Base-by-base conservation (phyloP, 2,888 invertebrate species). In the Aphodius granarius region DNA sequence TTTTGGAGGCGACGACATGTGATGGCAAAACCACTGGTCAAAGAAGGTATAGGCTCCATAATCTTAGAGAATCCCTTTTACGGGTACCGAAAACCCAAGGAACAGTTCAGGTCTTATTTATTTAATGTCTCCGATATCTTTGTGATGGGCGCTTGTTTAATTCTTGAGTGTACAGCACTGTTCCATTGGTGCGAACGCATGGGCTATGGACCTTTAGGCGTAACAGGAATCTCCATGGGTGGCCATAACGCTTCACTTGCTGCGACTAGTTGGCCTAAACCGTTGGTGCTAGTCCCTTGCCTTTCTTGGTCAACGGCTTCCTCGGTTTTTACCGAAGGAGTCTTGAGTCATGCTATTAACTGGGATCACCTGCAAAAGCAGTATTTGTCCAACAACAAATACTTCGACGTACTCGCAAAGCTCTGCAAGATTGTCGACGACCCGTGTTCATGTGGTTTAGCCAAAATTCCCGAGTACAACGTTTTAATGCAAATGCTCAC, bases 231-330 rank as follows among this genome's bases (percentile, higher is more conserved):
- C 74, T 98, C 98, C 22, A 98, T 99, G 98, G 98, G 98, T 75
- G 98, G 98, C 75, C 97, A 98, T 90, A 99, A 98, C 98, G 98
- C 99, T 79, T 97, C 97, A 5, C 89, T 99, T 81, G 97, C 98
- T 79, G 98, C 98, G 15, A 95, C 97, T 13, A 97, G 95, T 88
- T 98, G 97, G 96, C 95, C 95, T 20, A 95, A 97, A 85, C 99
- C 99, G 5, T 88, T 99, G 80, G 94, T 96, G 3, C 88, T 99
- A 76, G 94, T 98, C 18, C 99, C 99, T 66, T 99, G 98, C 85
- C 89, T 99, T 43, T 98, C 98, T 0, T 98, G 98, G 97, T 97
- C 97, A 2, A 97, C 98, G 6, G 99, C 99, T 9, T 95, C 98
- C 0, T 93, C 95, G 70, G 98, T 97, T 68, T 99, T 98, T 86